Evolutionary conservation across 30 jellyfish, hydroid and myxozoan species (phyloP), one percentile per base, ranked within the genome.

Genomic region (Calvadosia cruxmelitensis): DNA sequence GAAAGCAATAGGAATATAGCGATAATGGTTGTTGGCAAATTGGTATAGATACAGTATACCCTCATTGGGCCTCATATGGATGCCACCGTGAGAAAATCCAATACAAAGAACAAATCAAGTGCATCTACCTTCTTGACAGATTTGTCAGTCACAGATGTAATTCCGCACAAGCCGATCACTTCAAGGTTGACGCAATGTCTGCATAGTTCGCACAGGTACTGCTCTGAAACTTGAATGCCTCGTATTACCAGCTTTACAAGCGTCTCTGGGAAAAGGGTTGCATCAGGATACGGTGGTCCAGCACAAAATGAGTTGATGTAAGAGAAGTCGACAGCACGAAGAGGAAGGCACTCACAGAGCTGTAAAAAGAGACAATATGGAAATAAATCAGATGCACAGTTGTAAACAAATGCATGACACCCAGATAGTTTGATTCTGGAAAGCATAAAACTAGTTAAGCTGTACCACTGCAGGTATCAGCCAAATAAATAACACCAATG

Each of bases 341-440:
- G 35, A 20, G 72, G 73, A 64, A 80, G 70, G 7, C 82, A 78
- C 64, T 78, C 70, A 57, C 70, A 78, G 16, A 78, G 73, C 92
- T 78, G 50, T 2, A 63, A 74, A 23, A 31, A n/a, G n/a, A n/a
- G 68, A 23, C 27, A 53, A 53, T 53, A 7, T 3, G 68, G 23
- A 3, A 53, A 20, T 29, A 51, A 13, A 24, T 20, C 27, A 49
- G 25, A 49, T 5, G 30, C 1, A 30, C 50, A 70, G 0, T 23
- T 28, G 20, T 20, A 28, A 51, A 70, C 5, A 20, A 28, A 5
- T 31, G 12, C 0, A 15, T 31, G 33, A 2, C 57, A 42, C 20
- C 57, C 57, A 42, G 20, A 42, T 20, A 42, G 20, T 42, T 42
- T 42, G 57, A 42, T 42, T 42, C 57, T 42, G 57, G 10, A 42